Evolutionary conservation across 2,797 vertebrate genomes (phyloP).

Genomic region (Coranthus polyacanthus): DNA sequence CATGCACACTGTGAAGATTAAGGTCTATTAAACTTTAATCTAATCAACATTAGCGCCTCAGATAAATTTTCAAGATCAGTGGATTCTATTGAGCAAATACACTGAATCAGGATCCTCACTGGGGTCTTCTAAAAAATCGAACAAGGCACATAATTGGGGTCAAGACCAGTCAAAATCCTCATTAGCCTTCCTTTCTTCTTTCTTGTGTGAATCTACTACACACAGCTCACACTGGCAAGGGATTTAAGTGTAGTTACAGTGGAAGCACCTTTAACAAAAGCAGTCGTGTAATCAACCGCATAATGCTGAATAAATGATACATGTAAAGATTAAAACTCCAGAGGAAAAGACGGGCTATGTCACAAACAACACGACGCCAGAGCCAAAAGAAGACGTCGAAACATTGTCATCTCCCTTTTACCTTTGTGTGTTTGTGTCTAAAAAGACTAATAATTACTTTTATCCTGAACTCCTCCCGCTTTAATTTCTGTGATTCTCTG

Average conservation of each 20-base stretch:
- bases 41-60: slow-evolving; percentile 32
- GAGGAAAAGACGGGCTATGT: slow-evolving; percentile 2
- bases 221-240: slow-evolving; percentile 2
- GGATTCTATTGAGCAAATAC: slow-evolving; percentile 20
- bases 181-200: slow-evolving; percentile 35
- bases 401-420: slow-evolving; percentile 4
- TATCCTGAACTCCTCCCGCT: no score
- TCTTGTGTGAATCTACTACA: slow-evolving; percentile 10
- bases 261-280: slow-evolving; percentile 18
- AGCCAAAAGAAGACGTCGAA: slow-evolving; percentile 13
- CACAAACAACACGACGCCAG: slow-evolving; percentile 17
- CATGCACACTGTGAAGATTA: slow-evolving; percentile 19
- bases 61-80: slow-evolving; percentile 35
- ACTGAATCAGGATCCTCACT: slow-evolving; percentile 13
- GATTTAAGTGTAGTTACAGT: slow-evolving; percentile 14
- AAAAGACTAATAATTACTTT: slow-evolving; percentile 11
- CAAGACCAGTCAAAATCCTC: slow-evolving; percentile 57
- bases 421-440: slow-evolving; percentile 18
- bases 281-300: slow-evolving; percentile 28
- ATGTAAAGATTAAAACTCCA: slow-evolving; percentile 28
- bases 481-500: slow-evolving; percentile 12
- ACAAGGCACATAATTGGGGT: slow-evolving; percentile 61
- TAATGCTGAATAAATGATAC: slow-evolving; percentile 28
- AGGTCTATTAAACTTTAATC: slow-evolving; percentile 31
- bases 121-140: slow-evolving; percentile 34